Percentiles rank a stretch among this genome's conserved stretches.
Evolutionary conservation across 2,797 vertebrate genomes (phyloP).

Genomic region (Microtus agrestis): DNA sequence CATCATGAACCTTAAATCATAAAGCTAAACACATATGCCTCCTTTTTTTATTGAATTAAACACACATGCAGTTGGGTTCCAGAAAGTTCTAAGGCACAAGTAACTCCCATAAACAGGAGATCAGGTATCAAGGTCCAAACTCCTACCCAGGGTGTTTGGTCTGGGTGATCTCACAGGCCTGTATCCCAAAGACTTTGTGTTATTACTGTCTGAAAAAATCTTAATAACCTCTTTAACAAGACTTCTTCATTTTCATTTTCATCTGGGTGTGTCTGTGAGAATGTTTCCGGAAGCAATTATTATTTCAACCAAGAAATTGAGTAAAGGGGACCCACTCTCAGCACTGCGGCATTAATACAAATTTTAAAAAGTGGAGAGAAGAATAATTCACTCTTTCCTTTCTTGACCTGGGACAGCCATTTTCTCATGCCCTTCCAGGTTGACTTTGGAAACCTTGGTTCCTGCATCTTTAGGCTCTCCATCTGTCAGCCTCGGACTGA

Average conservation of each 20-base stretch:
- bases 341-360: neutral
- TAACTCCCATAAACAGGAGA: neutral
- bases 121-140: neutral
- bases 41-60: neutral
- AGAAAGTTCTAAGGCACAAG: neutral
- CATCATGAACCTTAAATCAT: neutral
- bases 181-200: neutral
- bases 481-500: too few species aligned
- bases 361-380: neutral
- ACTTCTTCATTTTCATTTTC: constrained; percentile 1
- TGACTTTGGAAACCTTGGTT: neutral
- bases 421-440: neutral
- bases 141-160: rapidly evolving
- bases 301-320: neutral
- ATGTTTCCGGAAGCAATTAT: neutral
- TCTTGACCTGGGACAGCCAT: neutral
- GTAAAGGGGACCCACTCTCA: neutral
- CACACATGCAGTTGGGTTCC: neutral
- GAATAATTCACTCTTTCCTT: neutral
- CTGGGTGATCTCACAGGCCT: neutral
- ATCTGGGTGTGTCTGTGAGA: neutral
- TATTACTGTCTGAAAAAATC: constrained; percentile 8
- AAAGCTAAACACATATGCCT: neutral
- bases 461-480: neutral
- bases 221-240: neutral